Percentiles rank a stretch among this genome's conserved stretches.
These are phyloP conservation scores for Callionymus lyra DNA, from an alignment of 2,113 vertebrate species.

Conservation along the genomic window DNA sequence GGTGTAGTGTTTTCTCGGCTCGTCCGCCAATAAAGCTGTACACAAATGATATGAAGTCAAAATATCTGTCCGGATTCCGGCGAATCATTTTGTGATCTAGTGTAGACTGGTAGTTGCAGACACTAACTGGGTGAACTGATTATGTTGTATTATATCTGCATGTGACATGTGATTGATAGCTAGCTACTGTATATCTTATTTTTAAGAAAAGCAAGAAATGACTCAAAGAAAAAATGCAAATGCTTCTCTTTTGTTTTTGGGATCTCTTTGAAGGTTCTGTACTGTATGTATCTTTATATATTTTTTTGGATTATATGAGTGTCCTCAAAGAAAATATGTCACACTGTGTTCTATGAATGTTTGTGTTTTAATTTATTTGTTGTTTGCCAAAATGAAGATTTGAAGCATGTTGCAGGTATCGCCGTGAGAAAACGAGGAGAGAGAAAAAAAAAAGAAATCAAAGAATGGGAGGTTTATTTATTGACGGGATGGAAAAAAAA, in stretches of 20 bases:
- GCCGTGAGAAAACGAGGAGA: slow-evolving; percentile 56
- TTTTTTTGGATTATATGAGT: slow-evolving; percentile 49
- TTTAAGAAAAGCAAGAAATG: slow-evolving; percentile 59
- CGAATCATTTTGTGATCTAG: slow-evolving; percentile 72
- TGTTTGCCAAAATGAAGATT: slow-evolving; percentile 73
- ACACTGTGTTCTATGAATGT: slow-evolving; percentile 66
- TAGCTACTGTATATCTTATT: slow-evolving; percentile 61
- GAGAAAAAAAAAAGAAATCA: slow-evolving; percentile 18
- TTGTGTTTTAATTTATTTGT: slow-evolving; percentile 71
- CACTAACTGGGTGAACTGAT: slow-evolving; percentile 70
- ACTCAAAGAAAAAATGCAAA: slow-evolving; percentile 44
- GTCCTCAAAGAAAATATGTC: slow-evolving; percentile 58
- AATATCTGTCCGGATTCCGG: slow-evolving; percentile 66
- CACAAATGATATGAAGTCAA: slow-evolving; percentile 55
- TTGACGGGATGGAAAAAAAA: slow-evolving; percentile 13
- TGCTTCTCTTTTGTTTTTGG: slow-evolving; percentile 54
- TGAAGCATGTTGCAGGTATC: slow-evolving; percentile 66
- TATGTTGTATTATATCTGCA: slow-evolving; percentile 71
- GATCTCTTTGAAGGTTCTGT: slow-evolving; percentile 30
- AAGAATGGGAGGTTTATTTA: slow-evolving; percentile 41
- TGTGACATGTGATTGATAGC: slow-evolving; percentile 67
- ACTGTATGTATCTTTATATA: slow-evolving; percentile 48
- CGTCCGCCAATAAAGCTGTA: slow-evolving; percentile 57
- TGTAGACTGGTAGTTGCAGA: slow-evolving; percentile 75
- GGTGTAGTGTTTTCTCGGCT: slow-evolving; percentile 53